These are phyloP conservation scores for Nannoperca obscura DNA, from an alignment of 2,797 vertebrate species.

Conservation along the genomic window DNA sequence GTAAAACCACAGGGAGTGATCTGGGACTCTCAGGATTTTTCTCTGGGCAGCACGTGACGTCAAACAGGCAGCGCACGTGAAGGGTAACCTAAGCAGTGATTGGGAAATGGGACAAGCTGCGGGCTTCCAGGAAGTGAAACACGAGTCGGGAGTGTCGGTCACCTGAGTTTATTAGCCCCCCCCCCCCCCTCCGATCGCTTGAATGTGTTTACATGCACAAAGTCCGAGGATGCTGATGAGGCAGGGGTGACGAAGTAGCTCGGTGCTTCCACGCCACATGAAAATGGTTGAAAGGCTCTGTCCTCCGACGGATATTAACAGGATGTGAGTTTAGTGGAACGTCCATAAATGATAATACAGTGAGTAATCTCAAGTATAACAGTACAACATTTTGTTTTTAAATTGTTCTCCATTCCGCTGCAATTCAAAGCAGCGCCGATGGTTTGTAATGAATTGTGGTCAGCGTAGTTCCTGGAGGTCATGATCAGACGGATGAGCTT, in stretches of 20 bases:
- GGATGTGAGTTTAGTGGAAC: neutral
- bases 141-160: conserved; percentile 2
- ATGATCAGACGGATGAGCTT: neutral
- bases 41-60: neutral
- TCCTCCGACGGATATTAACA: neutral
- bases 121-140: conserved; percentile 60
- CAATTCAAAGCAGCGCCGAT: neutral
- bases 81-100: conserved; percentile 39
- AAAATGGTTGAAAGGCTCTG: neutral
- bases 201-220: conserved; percentile 38
- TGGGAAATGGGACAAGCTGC: conserved; percentile 43
- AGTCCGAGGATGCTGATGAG: neutral
- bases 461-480: neutral
- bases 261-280: neutral
- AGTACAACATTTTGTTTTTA: neutral
- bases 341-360: neutral
- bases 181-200: neutral
- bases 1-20: neutral
- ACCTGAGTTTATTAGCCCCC: conserved; percentile 15
- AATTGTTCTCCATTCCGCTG: neutral
- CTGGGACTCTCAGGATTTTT: neutral
- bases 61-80: conserved; percentile 21
- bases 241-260: neutral
- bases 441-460: neutral
- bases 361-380: neutral